Evolutionary conservation across 2,888 invertebrate genomes (phyloP), one percentile per base, ranked within the genome.

Genomic region (Epistrophe eligans): DNA sequence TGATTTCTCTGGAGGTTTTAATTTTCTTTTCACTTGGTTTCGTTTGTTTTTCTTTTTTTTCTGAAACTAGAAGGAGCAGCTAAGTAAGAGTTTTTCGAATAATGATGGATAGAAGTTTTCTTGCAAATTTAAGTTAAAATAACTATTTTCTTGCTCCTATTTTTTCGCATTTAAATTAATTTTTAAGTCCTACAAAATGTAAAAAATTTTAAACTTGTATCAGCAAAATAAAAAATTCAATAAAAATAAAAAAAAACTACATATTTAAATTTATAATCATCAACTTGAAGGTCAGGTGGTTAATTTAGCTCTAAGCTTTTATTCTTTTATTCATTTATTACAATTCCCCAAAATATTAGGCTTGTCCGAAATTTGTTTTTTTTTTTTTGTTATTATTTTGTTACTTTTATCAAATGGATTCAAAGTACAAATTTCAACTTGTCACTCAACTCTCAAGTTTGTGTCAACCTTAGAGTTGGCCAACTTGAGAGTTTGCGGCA

Each of bases 1-100:
- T 52, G 40, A 70, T 70, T 70, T 70, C 70, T 70, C 70, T 55
- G 28, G 70, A 70, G 70, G 24, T 24, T 38, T 52, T 38, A 24
- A 1, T 11, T 67, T 45, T 48, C 9, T 17, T 8, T 60, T 17
- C 4, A 4, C 2, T 10, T n/a, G 15, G 48, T 13, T 62, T 45
- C 28, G 4, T 24, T 24, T 24, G n/a, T 64, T 45, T 24, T 8
- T 11, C n/a, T n/a, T n/a, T 4, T 43, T 13, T 62, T 9, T 4
- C 4, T 58, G n/a, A 11, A 58, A 35, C 17, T 15, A 58, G 11
- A 7, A 35, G 6, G 17, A 58, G 11, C 4, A 11, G 2, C 10
- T 19, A 50, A 17, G 48, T 10, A 6, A 19, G 11, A 50, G 19
- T 50, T 48, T 48, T 48, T 50, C 17, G 1, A n/a, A 48, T 48